Evolutionary conservation across 2,888 invertebrate species (phyloP), one percentile per base, ranked within the genome.

Genomic region (Xylocampa areola): DNA sequence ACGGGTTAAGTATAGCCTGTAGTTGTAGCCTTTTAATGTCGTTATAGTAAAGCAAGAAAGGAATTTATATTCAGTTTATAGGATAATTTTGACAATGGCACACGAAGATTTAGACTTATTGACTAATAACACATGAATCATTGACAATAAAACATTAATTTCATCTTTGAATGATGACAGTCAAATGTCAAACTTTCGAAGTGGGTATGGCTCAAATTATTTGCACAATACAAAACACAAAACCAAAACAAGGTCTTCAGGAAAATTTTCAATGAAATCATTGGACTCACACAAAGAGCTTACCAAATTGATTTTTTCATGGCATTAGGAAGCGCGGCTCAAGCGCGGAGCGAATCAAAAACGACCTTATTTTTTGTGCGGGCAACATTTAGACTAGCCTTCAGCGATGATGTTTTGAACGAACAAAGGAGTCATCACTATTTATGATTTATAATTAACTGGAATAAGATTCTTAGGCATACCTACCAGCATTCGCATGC

Each of bases 311-410:
- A 54, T 65, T 65, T 37, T 30, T 37, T 51, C 16, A 32, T n/a
- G 16, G 27, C 27, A 44, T 55, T 32, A 55, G 47, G 53, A 61
- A 55, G 69, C 53, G 29, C 23, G n/a, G 14, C 55, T 16, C 57
- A 61, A 55, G 69, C 53, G 29, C 23, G n/a, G 14, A 58, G 19
- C 57, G 50, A 61, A 59, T 50, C 54, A 64, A 73, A 67, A 55
- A 58, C 68, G 70, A 41, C 70, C 68, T 70, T 63, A 51, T 54
- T 73, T 71, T 73, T 73, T 70, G 35, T 52, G 29, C 6, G 43
- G 2, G 35, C 44, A 54, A 37, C 49, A 21, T 55, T 65, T 25
- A 14, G 40, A 19, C 11, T 50, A 60, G 13, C 65, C 60, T 71
- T 71, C 57, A 48, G 6, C 7, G 14, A 33, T 41, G 30, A 51